phyloP scores from a whole-genome alignment of 2,113 vertebrate genomes.

The Calidris pygmaea region DNA sequence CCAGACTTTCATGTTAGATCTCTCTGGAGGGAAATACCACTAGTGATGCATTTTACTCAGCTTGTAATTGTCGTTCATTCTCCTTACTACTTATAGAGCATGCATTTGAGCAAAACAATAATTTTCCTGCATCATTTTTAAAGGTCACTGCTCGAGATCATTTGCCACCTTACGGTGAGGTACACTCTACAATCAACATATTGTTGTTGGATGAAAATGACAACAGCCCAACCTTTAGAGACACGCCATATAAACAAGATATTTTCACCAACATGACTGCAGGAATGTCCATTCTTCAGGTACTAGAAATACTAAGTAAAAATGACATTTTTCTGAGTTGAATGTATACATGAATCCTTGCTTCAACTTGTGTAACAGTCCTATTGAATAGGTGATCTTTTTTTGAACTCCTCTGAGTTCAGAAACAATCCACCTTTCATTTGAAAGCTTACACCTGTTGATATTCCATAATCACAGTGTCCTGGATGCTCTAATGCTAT shows the following conservation, averaged over 20 bases:
- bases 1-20: neutral
- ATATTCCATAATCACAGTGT: neutral
- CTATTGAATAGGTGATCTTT: neutral
- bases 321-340: neutral
- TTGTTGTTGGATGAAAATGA: constrained; percentile 79
- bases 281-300: constrained; percentile 76
- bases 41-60: neutral
- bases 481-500: neutral
- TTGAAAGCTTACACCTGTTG: neutral
- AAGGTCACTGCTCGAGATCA: constrained; percentile 77
- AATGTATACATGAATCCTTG: neutral
- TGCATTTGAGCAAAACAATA: neutral
- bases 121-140: neutral
- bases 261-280: constrained; percentile 73
- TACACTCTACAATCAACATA: constrained; percentile 40
- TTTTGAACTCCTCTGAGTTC: neutral
- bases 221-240: constrained; percentile 75
- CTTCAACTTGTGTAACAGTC: neutral
- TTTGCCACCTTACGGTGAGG: neutral
- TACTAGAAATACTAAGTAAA: constrained; percentile 16
- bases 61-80: neutral
- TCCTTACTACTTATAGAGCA: neutral
- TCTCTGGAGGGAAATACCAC: neutral
- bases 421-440: neutral
- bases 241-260: constrained; percentile 44